phyloP scores from a whole-genome alignment of 2,113 vertebrate species.

The Zosterops japonicus region DNA sequence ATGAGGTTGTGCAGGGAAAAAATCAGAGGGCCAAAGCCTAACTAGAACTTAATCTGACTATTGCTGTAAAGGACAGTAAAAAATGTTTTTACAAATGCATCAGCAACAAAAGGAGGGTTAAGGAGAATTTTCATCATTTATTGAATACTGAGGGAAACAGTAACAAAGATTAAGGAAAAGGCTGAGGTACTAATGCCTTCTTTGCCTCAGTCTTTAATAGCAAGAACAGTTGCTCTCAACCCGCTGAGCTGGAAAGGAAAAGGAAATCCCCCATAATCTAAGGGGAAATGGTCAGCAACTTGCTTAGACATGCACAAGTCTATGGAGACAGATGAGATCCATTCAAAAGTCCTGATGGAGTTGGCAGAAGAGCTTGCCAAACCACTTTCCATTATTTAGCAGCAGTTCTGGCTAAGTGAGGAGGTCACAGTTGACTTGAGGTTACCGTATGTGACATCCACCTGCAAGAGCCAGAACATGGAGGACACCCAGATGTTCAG shows the following conservation, averaged over 20 bases:
- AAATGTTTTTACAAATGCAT: not conserved
- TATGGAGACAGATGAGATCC: not conserved
- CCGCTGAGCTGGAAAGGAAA: not conserved
- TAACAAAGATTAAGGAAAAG: not conserved
- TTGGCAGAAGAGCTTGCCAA: not conserved
- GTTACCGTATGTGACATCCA: fast-evolving
- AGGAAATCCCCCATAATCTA: not conserved
- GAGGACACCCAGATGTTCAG: not conserved
- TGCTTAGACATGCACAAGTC: fast-evolving
- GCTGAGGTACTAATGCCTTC: not conserved
- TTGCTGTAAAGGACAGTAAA: not conserved
- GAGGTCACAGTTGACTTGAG: not conserved
- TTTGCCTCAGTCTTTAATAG: not conserved
- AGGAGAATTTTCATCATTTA: not conserved
- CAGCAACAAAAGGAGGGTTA: not conserved
- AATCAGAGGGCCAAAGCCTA: not conserved
- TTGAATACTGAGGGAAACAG: not conserved
- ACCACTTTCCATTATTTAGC: not conserved
- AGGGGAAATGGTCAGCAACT: not conserved
- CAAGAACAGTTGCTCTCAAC: not conserved
- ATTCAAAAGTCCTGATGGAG: not conserved
- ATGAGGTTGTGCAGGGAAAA: not conserved
- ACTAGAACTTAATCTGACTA: not conserved
- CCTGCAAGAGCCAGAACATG: fast-evolving
- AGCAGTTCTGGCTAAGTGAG: not conserved